Evolutionary conservation across 2,113 vertebrate species (phyloP), one percentile per base, ranked within the genome.

Genomic region (Rhinichthys klamathensis): DNA sequence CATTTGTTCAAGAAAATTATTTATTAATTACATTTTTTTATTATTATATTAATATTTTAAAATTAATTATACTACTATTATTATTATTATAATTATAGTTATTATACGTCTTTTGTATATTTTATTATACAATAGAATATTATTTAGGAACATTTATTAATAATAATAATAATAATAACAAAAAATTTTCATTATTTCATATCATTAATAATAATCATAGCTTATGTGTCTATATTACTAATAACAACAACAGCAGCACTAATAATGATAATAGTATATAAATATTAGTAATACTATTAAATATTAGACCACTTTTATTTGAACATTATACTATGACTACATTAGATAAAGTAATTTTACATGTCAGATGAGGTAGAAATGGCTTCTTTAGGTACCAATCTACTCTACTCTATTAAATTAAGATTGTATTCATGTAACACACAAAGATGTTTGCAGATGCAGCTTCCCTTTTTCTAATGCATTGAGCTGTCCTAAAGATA

Each of bases 401-500:
- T n/a, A n/a, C n/a, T n/a, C 35, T 6, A 23, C 41, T 72, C 38
- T 44, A n/a, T 46, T 73, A n/a, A 25, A 12, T 38, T 70, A 70
- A 38, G 18, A 41, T 5, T 6, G 6, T 6, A 12, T 73, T 72
- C 2, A 44, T 13, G 12, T 25, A 46, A 80, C 35, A 35, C 10
- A 80, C 38, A 80, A 7, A 21, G 2, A 61, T 27, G 60, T 80
- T 38, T 25, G 35, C 11, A 60, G 35, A 63, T 38, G n/a, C 73
- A 76, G 23, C 58, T 46, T 63, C 5, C 8, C 10, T 27, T 44
- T 65, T 18, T 30, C 16, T 27, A 12, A 69, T 51, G 21, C 76
- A 60, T n/a, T 15, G 32, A 79, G 61, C 61, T 51, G 61, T 81
- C 63, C 58, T 25, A 65, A 65, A 60, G 54, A 61, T 30, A 25